Conservation (phyloP, 1,140 invertebrate species). For the Drosophila yakuba region DNA sequence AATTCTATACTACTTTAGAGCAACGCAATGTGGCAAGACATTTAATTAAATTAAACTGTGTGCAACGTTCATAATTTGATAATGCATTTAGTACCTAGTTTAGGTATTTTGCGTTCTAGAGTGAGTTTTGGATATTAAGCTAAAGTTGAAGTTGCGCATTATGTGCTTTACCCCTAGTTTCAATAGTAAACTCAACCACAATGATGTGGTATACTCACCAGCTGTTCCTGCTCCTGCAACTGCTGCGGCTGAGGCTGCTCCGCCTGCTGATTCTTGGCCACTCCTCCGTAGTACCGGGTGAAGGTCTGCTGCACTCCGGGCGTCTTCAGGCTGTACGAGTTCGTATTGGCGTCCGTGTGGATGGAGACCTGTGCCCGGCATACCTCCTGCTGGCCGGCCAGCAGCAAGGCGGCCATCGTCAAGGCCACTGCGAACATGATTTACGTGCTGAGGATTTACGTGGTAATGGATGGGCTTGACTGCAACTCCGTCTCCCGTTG, state of each 20-base stretch:
- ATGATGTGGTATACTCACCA: constrained; percentile 36
- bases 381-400: constrained; percentile 41
- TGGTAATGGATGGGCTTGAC: constrained; percentile 24
- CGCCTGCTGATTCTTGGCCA: constrained; percentile 29
- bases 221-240: constrained; percentile 26
- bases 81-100: too few species aligned
- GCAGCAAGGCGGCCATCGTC: constrained; percentile 32
- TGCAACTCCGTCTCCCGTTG: constrained; percentile 2
- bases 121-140: too few species aligned
- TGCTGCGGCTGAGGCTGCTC: constrained; percentile 22
- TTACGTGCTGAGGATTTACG: constrained; percentile 2
- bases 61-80: too few species aligned
- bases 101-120: too few species aligned
- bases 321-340: constrained; percentile 80
- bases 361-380: constrained; percentile 74
- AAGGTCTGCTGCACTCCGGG: constrained; percentile 79
- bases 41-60: too few species aligned
- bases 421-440: constrained; percentile 47
- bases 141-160: too few species aligned
- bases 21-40: too few species aligned
- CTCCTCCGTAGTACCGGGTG: constrained; percentile 74
- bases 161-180: too few species aligned
- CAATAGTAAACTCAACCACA: too few species aligned
- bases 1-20: too few species aligned
- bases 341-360: constrained; percentile 76